These are phyloP conservation scores for Agrotis exclamationis DNA, from an alignment of 2,888 invertebrate genomes.

Conservation along the genomic window DNA sequence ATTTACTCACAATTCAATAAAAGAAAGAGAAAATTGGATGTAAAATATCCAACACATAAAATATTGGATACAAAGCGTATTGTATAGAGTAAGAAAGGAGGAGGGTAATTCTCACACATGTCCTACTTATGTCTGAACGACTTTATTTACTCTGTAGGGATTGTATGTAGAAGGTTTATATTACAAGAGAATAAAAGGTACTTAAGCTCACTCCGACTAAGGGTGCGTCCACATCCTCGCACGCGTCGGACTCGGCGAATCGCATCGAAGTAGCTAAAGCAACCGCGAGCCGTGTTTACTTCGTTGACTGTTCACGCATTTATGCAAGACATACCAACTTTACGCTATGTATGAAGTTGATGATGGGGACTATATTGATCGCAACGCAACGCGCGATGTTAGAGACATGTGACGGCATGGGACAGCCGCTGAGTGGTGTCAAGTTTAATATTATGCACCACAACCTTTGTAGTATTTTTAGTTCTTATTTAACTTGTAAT, in stretches of 20 bases:
- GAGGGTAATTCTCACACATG: slow-evolving; percentile 18
- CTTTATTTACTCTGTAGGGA: slow-evolving; percentile 21
- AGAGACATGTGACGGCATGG: no score
- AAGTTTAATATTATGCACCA: no score
- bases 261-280: no score
- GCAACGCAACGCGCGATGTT: no score
- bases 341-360: no score
- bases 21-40: background rate
- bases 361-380: no score
- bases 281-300: background rate
- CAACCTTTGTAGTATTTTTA: no score
- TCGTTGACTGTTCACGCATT: background rate
- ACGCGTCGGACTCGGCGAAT: background rate
- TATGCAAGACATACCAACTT: background rate
- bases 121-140: slow-evolving; percentile 5
- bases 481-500: no score
- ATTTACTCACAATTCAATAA: background rate
- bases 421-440: no score
- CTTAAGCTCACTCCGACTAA: slow-evolving; percentile 1
- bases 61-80: slow-evolving; percentile 23
- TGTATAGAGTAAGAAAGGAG: background rate
- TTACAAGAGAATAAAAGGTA: slow-evolving; percentile 9
- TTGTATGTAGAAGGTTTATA: slow-evolving; percentile 24
- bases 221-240: background rate
- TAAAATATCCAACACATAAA: slow-evolving; percentile 15